Percentiles rank a stretch among this genome's conserved stretches.
These are phyloP conservation scores for Cyprinodon diabolis DNA, from an alignment of 2,797 vertebrate genomes.

Conservation along the genomic window DNA sequence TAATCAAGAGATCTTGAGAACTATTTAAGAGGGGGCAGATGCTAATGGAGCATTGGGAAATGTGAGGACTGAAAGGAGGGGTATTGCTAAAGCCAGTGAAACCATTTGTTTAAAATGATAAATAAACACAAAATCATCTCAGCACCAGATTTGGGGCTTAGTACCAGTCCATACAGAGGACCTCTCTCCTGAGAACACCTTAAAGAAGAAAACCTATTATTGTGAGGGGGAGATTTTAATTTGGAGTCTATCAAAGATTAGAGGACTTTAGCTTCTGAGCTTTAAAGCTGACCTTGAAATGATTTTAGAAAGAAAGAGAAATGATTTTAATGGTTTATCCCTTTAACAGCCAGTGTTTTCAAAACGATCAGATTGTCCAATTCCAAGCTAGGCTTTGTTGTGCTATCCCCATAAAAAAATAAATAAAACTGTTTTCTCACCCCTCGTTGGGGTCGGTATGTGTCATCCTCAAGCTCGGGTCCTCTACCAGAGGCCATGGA, in stretches of 20 bases:
- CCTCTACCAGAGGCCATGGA: too few relatives aligned
- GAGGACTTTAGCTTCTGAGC: slow-evolving; percentile 59
- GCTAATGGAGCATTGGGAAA: slow-evolving; percentile 2
- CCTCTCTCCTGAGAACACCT: slow-evolving; percentile 63
- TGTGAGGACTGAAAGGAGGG: slow-evolving; percentile 11
- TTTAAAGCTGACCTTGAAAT: slow-evolving; percentile 52
- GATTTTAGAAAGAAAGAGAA: slow-evolving; percentile 43
- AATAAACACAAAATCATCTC: slow-evolving; percentile 57
- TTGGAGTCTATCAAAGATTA: slow-evolving; percentile 62
- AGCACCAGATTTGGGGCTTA: slow-evolving; percentile 49
- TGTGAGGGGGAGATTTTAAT: slow-evolving; percentile 73
- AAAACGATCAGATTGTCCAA: slow-evolving; percentile 65
- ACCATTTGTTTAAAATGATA: slow-evolving; percentile 26
- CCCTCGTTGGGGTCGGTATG: too few relatives aligned
- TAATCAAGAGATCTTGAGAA: slow-evolving; percentile 34
- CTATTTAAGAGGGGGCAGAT: slow-evolving; percentile 4
- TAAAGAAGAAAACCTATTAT: slow-evolving; percentile 77
- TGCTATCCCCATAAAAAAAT: slow-evolving; percentile 23
- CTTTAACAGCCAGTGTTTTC: slow-evolving; percentile 71
- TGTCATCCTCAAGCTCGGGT: too few relatives aligned
- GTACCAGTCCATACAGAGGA: slow-evolving; percentile 44
- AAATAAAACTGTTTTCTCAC: too few relatives aligned
- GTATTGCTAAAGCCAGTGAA: slow-evolving; percentile 30
- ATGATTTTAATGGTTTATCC: slow-evolving; percentile 69
- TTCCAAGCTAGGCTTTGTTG: slow-evolving; percentile 49